A percentile compares a stretch with the other conserved stretches of the same genome.
Evolutionary conservation across 2,113 vertebrate species (phyloP).

Genomic region (Mus spicilegus): DNA sequence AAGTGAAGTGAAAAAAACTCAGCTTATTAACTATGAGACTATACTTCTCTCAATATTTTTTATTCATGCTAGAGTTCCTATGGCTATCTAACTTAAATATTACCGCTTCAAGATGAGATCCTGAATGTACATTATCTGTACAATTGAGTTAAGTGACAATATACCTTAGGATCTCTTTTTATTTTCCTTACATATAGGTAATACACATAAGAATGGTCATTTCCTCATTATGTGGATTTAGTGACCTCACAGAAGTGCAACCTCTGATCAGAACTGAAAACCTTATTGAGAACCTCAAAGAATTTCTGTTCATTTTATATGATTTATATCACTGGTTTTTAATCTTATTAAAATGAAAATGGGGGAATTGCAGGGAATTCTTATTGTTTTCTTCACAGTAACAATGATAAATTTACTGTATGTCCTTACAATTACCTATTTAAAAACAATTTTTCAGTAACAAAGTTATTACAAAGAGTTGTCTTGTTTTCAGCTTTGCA

Average conservation of each 20-base stretch:
- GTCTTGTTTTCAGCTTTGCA: background rate
- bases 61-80: background rate
- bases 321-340: background rate
- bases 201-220: background rate
- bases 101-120: background rate
- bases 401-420: background rate
- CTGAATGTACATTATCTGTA: background rate
- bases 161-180: background rate
- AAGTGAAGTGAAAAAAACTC: background rate
- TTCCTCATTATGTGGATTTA: background rate
- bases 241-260: background rate
- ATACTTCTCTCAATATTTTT: background rate
- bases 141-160: background rate
- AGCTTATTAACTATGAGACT: background rate
- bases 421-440: background rate
- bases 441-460: constrained; percentile 22
- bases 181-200: background rate
- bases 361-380: background rate
- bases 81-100: background rate
- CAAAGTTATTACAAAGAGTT: background rate
- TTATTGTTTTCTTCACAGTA: constrained; percentile 14
- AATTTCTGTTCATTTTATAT: background rate
- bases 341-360: background rate
- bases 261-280: background rate
- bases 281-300: background rate